Percentiles rank a stretch among this genome's conserved stretches.
Conservation (phyloP, 1,140 invertebrate species). For the Psix sp. region DNA sequence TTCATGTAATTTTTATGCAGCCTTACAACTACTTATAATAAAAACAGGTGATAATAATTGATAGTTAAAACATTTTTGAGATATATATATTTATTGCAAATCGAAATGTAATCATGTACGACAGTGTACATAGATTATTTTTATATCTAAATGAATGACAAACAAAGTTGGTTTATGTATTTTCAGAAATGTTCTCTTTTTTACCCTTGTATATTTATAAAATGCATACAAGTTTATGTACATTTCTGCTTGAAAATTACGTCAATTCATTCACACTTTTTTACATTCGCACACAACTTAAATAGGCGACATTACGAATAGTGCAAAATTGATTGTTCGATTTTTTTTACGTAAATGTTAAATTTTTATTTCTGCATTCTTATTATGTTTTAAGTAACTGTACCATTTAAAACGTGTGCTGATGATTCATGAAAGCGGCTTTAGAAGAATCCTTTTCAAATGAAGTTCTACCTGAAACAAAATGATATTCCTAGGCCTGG, state of each 20-base stretch:
- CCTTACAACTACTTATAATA: no score
- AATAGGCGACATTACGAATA: conserved; percentile 17
- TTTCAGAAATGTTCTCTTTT: conserved; percentile 26
- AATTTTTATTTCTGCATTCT: conserved; percentile 6
- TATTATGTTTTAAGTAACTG: conserved; percentile 37
- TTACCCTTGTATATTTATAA: conserved; percentile 4
- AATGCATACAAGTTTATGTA: conserved; percentile 36
- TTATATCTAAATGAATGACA: conserved; percentile 43
- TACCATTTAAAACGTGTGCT: conserved; percentile 51
- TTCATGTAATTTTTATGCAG: no score
- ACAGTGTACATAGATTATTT: conserved; percentile 13
- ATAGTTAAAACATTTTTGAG: no score
- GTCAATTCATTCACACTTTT: conserved; percentile 42
- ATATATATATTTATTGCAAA: conserved; percentile 34
- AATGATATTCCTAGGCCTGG: conserved; percentile 61
- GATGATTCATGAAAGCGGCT: conserved; percentile 42
- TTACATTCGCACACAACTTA: conserved; percentile 30
- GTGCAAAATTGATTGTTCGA: conserved; percentile 42
- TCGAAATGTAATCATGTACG: conserved; percentile 17
- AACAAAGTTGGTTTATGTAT: conserved; percentile 32
- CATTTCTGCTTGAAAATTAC: conserved; percentile 43
- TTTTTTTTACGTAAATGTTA: conserved; percentile 16
- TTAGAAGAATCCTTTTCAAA: conserved; percentile 40
- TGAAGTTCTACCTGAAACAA: conserved; percentile 59
- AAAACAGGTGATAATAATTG: no score